Conservation (phyloP, 2,797 vertebrate genomes). For the Myoxocephalus aenaeus region DNA sequence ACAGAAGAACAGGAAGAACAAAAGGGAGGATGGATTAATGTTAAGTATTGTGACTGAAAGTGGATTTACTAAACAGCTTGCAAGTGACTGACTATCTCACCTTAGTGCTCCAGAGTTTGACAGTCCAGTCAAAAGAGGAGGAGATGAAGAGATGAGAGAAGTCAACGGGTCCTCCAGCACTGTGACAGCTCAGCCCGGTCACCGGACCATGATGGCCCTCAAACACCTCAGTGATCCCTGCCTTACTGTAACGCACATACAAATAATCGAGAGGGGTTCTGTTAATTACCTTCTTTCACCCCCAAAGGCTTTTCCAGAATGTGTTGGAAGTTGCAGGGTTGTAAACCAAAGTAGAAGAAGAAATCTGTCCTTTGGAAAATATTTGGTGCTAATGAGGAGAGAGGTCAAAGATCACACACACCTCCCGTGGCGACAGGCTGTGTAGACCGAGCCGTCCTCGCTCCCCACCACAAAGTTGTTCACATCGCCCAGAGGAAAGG, state of each 20-base stretch:
- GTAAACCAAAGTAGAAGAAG: not conserved
- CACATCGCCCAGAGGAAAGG: slow-evolving; percentile 96
- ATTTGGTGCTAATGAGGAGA: not conserved
- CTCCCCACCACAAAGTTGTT: slow-evolving; percentile 99
- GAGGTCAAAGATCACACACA: slow-evolving; percentile 68
- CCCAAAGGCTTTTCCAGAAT: not conserved
- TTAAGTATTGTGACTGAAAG: not conserved
- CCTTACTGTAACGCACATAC: slow-evolving; percentile 88
- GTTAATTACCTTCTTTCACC: not conserved
- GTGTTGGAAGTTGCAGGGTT: not conserved
- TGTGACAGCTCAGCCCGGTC: slow-evolving; percentile 97
- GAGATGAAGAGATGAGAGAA: slow-evolving; percentile 99
- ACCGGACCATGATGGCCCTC: slow-evolving; percentile 99
- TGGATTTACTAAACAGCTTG: not conserved
- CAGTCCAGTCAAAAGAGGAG: slow-evolving; percentile 99
- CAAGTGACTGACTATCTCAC: slow-evolving; percentile 74
- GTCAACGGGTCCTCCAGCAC: slow-evolving; percentile 94
- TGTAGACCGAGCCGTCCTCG: slow-evolving; percentile 98
- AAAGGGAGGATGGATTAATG: not conserved
- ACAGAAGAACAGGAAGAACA: slow-evolving; percentile 5
- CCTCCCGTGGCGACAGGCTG: slow-evolving; percentile 98
- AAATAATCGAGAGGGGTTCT: not conserved
- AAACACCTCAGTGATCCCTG: slow-evolving; percentile 98
- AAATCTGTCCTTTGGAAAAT: not conserved
- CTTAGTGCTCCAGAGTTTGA: slow-evolving; percentile 99